Conservation (phyloP, 2,797 vertebrate genomes). For the Phataginus tricuspis region DNA sequence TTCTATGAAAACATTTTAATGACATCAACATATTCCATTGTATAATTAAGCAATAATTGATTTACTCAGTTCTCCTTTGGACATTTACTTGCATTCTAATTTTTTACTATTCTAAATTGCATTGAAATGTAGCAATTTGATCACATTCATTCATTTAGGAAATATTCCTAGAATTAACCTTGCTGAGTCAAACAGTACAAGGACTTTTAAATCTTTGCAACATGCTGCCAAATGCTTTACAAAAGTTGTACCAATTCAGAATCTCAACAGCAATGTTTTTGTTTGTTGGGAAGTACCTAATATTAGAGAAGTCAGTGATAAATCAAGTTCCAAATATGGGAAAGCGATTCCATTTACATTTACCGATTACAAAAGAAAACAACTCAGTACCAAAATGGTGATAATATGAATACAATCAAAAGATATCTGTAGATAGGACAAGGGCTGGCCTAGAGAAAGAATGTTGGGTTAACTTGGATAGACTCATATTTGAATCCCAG, state of each 20-base stretch:
- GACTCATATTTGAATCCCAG: not conserved
- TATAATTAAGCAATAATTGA: not conserved
- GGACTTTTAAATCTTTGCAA: not conserved
- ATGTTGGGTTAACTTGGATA: not conserved
- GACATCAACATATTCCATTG: not conserved
- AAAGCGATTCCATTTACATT: not conserved
- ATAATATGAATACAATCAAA: not conserved
- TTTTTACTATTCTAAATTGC: slow-evolving; percentile 11
- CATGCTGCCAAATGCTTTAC: not conserved
- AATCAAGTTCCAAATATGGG: not conserved
- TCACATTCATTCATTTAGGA: not conserved
- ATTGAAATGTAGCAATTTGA: not conserved
- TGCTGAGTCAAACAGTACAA: not conserved
- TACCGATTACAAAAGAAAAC: not conserved
- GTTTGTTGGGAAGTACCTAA: not conserved
- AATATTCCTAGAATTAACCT: not conserved
- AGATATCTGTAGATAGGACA: not conserved
- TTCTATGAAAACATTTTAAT: not conserved
- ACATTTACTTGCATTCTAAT: not conserved
- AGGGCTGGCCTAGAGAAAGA: not conserved
- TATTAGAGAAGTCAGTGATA: not conserved
- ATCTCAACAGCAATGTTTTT: not conserved
- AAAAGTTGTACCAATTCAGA: not conserved
- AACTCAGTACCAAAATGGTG: not conserved
- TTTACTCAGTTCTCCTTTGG: not conserved